phyloP scores from a whole-genome alignment of 2,113 vertebrate genomes.

The Dipodomys ordii region DNA sequence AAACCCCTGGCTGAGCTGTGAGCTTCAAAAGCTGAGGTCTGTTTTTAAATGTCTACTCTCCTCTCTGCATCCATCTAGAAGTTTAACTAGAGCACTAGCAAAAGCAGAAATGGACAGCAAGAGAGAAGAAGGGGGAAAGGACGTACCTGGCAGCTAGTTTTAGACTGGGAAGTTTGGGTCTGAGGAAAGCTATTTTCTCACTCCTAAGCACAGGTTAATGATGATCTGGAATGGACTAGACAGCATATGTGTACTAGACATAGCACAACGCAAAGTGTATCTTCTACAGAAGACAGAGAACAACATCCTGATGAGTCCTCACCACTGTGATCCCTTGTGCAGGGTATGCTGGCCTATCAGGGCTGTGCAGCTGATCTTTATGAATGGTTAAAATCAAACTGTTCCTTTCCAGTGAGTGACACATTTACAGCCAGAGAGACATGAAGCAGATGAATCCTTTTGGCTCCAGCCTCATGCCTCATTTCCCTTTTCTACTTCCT shows the following conservation, averaged over 20 bases:
- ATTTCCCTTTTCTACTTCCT: neutral
- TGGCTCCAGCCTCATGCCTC: rapidly evolving
- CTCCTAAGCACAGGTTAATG: neutral
- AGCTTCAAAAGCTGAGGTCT: neutral
- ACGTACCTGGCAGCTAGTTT: neutral
- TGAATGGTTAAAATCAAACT: neutral
- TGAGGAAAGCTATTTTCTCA: neutral
- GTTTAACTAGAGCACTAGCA: too few relatives aligned
- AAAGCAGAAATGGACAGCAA: neutral
- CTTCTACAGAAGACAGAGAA: neutral
- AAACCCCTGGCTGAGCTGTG: too few relatives aligned
- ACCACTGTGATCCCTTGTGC: neutral
- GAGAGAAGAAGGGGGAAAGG: rapidly evolving
- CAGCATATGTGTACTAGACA: neutral
- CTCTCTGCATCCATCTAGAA: neutral
- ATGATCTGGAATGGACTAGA: too few relatives aligned
- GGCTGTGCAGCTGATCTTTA: neutral
- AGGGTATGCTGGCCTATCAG: neutral
- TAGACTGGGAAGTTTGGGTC: neutral
- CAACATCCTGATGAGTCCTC: too few relatives aligned
- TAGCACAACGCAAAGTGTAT: neutral
- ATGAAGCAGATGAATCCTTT: neutral
- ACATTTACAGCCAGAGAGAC: neutral
- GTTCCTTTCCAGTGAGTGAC: neutral
- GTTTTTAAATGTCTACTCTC: neutral